These are phyloP conservation scores for Wasmannia auropunctata DNA, from an alignment of 1,140 invertebrate genomes.

Conservation along the genomic window DNA sequence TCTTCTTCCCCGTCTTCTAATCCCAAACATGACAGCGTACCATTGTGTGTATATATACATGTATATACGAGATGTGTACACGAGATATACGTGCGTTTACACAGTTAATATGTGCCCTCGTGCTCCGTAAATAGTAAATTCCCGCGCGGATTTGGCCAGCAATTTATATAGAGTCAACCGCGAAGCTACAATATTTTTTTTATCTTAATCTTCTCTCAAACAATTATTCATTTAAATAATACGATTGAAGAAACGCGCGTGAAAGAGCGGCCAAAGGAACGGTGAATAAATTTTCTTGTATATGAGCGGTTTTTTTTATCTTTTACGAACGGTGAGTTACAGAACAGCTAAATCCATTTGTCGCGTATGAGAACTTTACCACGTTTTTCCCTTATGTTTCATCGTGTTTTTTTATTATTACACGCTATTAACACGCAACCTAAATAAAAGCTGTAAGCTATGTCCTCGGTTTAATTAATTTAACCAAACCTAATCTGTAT, in stretches of 20 bases:
- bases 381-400: neutral
- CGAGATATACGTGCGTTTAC: neutral
- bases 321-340: neutral
- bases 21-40: neutral
- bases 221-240: no score
- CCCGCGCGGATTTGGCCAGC: neutral
- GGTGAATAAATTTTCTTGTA: neutral
- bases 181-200: neutral
- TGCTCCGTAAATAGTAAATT: neutral
- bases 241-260: neutral
- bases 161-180: neutral
- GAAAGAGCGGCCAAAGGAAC: neutral
- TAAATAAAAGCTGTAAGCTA: neutral
- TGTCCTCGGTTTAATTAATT: constrained; percentile 24
- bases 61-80: neutral
- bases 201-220: neutral
- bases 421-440: neutral
- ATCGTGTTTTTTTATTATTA: neutral
- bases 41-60: neutral
- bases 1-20: constrained; percentile 10
- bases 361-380: neutral
- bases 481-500: neutral
- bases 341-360: neutral
- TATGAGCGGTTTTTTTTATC: neutral
- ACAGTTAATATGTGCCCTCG: neutral